Evolutionary conservation across 2,888 invertebrate species (phyloP), one percentile per base, ranked within the genome.

Genomic region (Hoplodrina blanda): DNA sequence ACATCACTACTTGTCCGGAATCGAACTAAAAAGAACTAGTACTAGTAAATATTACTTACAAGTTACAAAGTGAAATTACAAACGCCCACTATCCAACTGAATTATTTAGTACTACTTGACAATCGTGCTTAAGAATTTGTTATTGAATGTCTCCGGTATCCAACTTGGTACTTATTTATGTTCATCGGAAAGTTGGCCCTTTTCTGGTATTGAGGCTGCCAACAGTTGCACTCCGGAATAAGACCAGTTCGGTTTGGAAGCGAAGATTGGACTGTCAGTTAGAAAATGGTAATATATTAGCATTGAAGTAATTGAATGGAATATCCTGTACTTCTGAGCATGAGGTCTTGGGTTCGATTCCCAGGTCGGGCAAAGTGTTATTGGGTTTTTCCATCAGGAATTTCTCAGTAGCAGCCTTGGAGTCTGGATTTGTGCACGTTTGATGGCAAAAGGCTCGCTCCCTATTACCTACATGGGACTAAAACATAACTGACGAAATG

Each of bases 111-210:
- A 77, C 80, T 75, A 76, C 85, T 87, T 90, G 92, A 92, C 91
- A 92, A 92, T 91, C 90, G 91, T 87, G 89, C 89, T 88, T 89
- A 83, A 80, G 89, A 90, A 90, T 91, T 90, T 87, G 88, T 89
- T 90, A 91, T 89, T 89, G 90, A 88, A 88, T 85, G 81, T 79
- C 78, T 84, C 77, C 78, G 66, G 83, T 85, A 80, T 83, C 82
- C 80, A 77, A 79, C 68, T 80, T 68, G 5, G 72, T 55, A 52
- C 62, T 76, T 83, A 75, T 82, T 85, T 83, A 82, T 83, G 82
- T 75, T 69, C 54, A 57, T 63, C 75, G 73, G 78, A 80, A 80
- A 78, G 76, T 62, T 52, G 63, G 60, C 71, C 78, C 72, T 82
- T 77, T 79, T 64, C 71, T 80, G 25, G 59, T 65, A 71, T 68